These are phyloP conservation scores for Semotilus atromaculatus DNA, from an alignment of 2,797 vertebrate species.

Conservation along the genomic window DNA sequence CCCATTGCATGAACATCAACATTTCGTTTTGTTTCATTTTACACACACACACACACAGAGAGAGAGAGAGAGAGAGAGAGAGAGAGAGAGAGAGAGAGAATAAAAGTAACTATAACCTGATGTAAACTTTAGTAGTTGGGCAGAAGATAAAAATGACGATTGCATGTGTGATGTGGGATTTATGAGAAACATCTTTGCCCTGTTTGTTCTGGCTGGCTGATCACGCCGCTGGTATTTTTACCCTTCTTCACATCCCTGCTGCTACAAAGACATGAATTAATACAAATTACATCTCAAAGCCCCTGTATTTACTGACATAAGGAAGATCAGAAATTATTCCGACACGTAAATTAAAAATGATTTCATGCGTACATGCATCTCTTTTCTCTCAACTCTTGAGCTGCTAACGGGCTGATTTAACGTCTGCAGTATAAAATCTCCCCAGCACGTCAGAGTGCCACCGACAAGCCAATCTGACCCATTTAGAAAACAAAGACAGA, in stretches of 20 bases:
- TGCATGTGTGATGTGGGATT: constrained; percentile 1
- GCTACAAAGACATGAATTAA: constrained; percentile 54
- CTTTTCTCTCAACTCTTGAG: constrained; percentile 44
- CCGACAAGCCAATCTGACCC: constrained; percentile 58
- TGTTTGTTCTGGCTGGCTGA: constrained; percentile 43
- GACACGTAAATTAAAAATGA: constrained; percentile 53
- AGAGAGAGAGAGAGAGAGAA: no score
- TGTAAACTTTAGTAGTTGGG: constrained; percentile 12
- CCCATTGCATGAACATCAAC: neutral
- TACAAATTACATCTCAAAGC: constrained; percentile 60
- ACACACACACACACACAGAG: neutral
- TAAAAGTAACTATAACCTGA: constrained; percentile 1
- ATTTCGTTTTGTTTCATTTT: no score
- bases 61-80: no score
- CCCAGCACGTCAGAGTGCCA: constrained; percentile 31
- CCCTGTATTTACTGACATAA: constrained; percentile 59
- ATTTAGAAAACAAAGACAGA: constrained; percentile 56
- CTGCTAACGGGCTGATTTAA: constrained; percentile 14
- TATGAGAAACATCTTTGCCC: constrained; percentile 34
- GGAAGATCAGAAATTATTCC: constrained; percentile 52
- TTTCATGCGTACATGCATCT: constrained; percentile 55
- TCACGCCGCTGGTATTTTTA: constrained; percentile 54
- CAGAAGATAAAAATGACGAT: constrained; percentile 25
- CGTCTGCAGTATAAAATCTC: constrained; percentile 35
- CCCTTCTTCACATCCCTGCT: constrained; percentile 43